These are phyloP conservation scores for Hybognathus amarus DNA, from an alignment of 2,797 vertebrate genomes.

Conservation along the genomic window DNA sequence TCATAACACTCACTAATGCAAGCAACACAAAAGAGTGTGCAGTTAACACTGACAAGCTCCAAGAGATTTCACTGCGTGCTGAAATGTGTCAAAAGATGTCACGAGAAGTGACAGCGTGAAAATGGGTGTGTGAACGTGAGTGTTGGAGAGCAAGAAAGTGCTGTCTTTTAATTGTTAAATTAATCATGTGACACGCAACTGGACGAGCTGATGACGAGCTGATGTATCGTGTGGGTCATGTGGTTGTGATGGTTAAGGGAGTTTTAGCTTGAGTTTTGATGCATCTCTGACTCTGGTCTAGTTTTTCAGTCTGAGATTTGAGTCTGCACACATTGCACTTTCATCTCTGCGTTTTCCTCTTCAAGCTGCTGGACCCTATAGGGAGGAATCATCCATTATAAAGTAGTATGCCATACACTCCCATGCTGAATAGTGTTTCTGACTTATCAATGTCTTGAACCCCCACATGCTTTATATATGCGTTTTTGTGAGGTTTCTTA, in stretches of 20 bases:
- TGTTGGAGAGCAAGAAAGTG: neutral
- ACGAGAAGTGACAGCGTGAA: constrained; percentile 1
- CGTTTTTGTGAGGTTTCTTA: neutral
- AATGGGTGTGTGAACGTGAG: constrained; percentile 1
- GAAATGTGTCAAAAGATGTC: constrained; percentile 12
- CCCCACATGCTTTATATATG: neutral
- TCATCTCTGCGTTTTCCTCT: constrained; percentile 89
- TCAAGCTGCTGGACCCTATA: constrained; percentile 89
- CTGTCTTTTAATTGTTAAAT: neutral
- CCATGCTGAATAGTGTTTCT: neutral
- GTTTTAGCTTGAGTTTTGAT: neutral
- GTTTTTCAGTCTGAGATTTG: constrained; percentile 91
- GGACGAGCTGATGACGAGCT: neutral
- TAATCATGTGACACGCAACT: neutral
- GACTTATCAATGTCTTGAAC: neutral
- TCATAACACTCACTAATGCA: constrained; percentile 21
- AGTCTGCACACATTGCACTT: constrained; percentile 84
- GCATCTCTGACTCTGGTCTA: constrained; percentile 86
- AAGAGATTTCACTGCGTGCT: constrained; percentile 14
- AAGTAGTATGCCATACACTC: neutral
- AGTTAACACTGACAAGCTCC: constrained; percentile 36
- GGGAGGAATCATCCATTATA: constrained; percentile 15
- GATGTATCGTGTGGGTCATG: neutral
- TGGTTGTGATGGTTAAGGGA: neutral
- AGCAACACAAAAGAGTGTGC: neutral